A percentile compares a stretch with the other conserved stretches of the same genome.
phyloP scores from a whole-genome alignment of 1,140 invertebrate species.

The Zaprionus africanus region DNA sequence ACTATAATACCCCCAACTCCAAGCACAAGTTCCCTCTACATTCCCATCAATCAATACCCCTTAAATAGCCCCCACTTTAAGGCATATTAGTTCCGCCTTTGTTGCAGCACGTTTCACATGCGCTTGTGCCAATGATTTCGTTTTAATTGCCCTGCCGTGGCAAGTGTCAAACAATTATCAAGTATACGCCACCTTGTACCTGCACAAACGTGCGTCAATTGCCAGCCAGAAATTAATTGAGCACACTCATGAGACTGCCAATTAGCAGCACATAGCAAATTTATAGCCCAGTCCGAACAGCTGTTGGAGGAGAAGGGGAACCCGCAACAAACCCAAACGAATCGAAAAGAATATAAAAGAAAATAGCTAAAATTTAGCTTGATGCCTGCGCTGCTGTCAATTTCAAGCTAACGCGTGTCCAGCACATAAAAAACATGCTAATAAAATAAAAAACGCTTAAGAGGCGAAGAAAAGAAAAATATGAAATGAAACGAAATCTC shows the following conservation, averaged over 20 bases:
- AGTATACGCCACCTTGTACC: constrained; percentile 73
- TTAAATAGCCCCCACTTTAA: neutral
- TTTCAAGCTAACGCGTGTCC: constrained; percentile 45
- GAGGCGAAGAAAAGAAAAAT: constrained; percentile 32
- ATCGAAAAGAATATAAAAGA: constrained; percentile 33
- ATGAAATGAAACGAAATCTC: constrained; percentile 27
- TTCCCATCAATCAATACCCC: neutral
- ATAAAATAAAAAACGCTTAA: constrained; percentile 31
- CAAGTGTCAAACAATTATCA: constrained; percentile 80
- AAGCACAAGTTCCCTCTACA: neutral
- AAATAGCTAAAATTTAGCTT: constrained; percentile 30
- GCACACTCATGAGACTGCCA: constrained; percentile 76
- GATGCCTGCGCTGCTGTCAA: neutral
- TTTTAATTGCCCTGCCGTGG: constrained; percentile 51
- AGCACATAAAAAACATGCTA: constrained; percentile 53
- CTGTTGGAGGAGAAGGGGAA: too few species aligned
- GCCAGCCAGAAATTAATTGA: constrained; percentile 71
- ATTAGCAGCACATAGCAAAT: constrained; percentile 69
- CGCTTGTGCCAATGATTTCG: constrained; percentile 40
- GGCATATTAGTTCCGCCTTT: neutral
- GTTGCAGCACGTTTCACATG: neutral
- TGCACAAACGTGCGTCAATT: constrained; percentile 69
- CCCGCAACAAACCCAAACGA: constrained; percentile 10
- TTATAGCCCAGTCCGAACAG: constrained; percentile 42
- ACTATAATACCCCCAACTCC: neutral